Base-by-base conservation (phyloP, 1,140 invertebrate species). In the Vollenhovia emeryi region DNA sequence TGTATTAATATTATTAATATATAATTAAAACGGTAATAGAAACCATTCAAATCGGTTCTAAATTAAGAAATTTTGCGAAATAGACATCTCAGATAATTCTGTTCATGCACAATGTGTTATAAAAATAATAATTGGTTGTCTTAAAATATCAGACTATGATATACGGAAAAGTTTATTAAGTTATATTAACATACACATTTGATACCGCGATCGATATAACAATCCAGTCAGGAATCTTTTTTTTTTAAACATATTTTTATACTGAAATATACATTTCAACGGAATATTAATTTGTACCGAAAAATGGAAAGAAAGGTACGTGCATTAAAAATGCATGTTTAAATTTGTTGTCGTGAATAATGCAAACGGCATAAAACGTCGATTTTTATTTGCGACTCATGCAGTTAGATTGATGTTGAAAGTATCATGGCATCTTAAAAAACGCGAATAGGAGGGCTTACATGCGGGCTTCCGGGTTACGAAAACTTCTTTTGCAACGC, bases 301-400 rank as follows among this genome's bases (percentile, higher is more conserved):
- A 50, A 7, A 5, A 40, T 9, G 2, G 2, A 55, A 68, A 30
- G 24, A 55, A 52, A n/a, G 27, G 15, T 36, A 52, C 6, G n/a
- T 15, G n/a, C 21, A 5, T 75, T 21, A 4, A 68, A 18, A 55
- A 30, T 69, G 48, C 6, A 30, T 21, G 2, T 73, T 57, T 45
- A 57, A 80, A 57, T 3, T 73, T n/a, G 24, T 43, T 11, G 55
- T 21, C 11, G 21, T 73, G 36, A 82, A 59, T 73, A 71, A 59
- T 71, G 27, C 36, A 82, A 73, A 68, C 18, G 9, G 7, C 6
- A 30, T 24, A 8, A 55, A 71, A 71, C 8, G 21, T 73, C 21
- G 27, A 59, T 69, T 24, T 45, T 59, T 73, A 80, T 73, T 69
- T 55, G 36, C n/a, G 3, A 30, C 9, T n/a, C 15, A 24, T 64